A percentile compares a stretch with the other conserved stretches of the same genome.
Evolutionary conservation across 2,888 invertebrate species (phyloP).

Genomic region (Tachina lurida): DNA sequence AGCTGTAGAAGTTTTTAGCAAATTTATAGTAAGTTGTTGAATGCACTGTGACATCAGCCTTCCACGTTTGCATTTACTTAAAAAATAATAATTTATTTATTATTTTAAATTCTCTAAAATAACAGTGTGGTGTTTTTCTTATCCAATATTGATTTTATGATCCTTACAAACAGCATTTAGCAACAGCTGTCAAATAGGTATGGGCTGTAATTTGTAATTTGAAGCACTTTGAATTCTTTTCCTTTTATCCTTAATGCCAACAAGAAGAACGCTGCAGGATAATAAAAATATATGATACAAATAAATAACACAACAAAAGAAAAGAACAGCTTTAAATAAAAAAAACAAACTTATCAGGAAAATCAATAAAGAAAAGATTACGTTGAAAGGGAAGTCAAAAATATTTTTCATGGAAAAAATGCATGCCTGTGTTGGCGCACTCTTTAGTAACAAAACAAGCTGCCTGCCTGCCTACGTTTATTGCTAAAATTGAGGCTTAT

Average conservation of each 20-base stretch:
- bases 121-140: background rate
- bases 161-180: slow-evolving; percentile 16
- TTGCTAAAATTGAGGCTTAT: background rate
- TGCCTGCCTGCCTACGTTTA: too few relatives aligned
- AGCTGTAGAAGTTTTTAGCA: too few relatives aligned
- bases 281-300: slow-evolving; percentile 2
- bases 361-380: slow-evolving; percentile 51
- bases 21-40: too few relatives aligned
- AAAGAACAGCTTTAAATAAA: background rate
- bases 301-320: slow-evolving; percentile 4
- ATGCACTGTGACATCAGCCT: too few relatives aligned
- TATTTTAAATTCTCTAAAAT: background rate
- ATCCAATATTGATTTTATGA: slow-evolving; percentile 11
- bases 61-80: too few relatives aligned
- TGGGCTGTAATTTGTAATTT: slow-evolving; percentile 7
- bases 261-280: slow-evolving; percentile 11
- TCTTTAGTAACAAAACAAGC: too few relatives aligned
- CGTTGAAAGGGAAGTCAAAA: background rate
- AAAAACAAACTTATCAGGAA: slow-evolving; percentile 27
- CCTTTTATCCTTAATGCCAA: slow-evolving; percentile 40
- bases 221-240: slow-evolving; percentile 27
- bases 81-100: background rate
- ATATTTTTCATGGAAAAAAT: background rate
- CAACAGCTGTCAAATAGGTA: slow-evolving; percentile 54
- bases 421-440: background rate